Conservation (phyloP, 92 coral and sea anemone genomes). For the Palythoa heliodiscus region DNA sequence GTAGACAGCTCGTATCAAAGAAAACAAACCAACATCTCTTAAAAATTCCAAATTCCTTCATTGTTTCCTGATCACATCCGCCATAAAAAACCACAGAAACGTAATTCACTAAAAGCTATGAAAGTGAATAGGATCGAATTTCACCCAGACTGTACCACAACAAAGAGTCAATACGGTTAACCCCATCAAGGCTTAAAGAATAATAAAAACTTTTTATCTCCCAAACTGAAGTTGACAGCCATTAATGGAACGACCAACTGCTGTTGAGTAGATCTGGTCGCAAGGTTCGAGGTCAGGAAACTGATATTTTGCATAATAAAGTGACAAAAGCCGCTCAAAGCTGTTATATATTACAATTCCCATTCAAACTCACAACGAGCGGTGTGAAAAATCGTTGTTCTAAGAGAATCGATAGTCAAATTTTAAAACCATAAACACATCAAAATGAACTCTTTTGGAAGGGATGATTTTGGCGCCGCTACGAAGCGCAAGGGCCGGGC, state of each 20-base stretch:
- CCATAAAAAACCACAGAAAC: background rate
- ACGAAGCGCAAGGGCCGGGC: background rate
- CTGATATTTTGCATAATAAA: constrained; percentile 17
- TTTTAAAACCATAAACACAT: background rate
- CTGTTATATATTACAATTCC: background rate
- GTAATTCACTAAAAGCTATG: constrained; percentile 22
- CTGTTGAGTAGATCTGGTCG: background rate
- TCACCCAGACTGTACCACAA: constrained; percentile 23
- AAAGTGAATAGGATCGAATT: constrained; percentile 17
- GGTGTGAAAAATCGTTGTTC: background rate
- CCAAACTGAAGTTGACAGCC: background rate
- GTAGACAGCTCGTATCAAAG: background rate
- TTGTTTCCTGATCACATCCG: background rate
- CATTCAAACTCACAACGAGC: background rate
- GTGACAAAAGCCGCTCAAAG: background rate
- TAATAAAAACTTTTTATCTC: constrained; percentile 1
- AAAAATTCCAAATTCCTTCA: background rate
- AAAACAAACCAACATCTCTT: background rate
- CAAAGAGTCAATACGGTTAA: background rate
- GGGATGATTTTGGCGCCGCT: background rate
- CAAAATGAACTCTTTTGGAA: constrained; percentile 4
- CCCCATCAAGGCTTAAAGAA: background rate
- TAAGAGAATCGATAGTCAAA: constrained; percentile 8
- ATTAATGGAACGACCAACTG: constrained; percentile 33
- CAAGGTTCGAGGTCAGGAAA: background rate